Conservation (phyloP, 1,140 invertebrate genomes). For the Tenebrio molitor region DNA sequence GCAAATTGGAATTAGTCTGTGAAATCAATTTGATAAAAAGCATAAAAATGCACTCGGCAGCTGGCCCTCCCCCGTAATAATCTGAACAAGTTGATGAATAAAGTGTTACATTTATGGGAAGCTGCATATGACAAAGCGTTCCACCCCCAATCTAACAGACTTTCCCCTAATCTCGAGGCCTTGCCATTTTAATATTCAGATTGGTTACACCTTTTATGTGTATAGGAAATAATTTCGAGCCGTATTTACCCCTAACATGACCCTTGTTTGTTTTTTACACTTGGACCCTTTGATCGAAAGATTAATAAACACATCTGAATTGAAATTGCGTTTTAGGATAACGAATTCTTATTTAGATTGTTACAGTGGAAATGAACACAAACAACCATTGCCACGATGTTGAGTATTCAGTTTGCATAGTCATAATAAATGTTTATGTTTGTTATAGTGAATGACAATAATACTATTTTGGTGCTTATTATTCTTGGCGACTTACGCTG, state of each 20-base stretch:
- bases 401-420: slow-evolving; percentile 22
- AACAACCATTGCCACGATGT: slow-evolving; percentile 1
- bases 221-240: slow-evolving; percentile 65
- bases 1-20: slow-evolving; percentile 30
- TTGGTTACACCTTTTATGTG: slow-evolving; percentile 68
- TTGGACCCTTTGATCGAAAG: slow-evolving; percentile 64
- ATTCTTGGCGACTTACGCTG: slow-evolving; percentile 43
- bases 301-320: slow-evolving; percentile 61
- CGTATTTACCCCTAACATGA: slow-evolving; percentile 60
- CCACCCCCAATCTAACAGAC: slow-evolving; percentile 51
- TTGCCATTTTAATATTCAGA: slow-evolving; percentile 66
- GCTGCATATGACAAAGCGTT: slow-evolving; percentile 63
- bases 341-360: slow-evolving; percentile 24
- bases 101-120: slow-evolving; percentile 65
- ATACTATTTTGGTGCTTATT: slow-evolving; percentile 46
- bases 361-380: slow-evolving; percentile 9
- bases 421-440: slow-evolving; percentile 44
- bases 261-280: slow-evolving; percentile 66
- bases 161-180: slow-evolving; percentile 47
- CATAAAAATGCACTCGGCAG: slow-evolving; percentile 58
- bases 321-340: slow-evolving; percentile 51
- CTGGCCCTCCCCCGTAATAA: slow-evolving; percentile 61
- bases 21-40: slow-evolving; percentile 50
- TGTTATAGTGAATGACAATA: slow-evolving; percentile 49
- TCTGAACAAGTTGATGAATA: slow-evolving; percentile 57